phyloP scores from a whole-genome alignment of 2,113 vertebrate species.

The Xiphophorus couchianus region DNA sequence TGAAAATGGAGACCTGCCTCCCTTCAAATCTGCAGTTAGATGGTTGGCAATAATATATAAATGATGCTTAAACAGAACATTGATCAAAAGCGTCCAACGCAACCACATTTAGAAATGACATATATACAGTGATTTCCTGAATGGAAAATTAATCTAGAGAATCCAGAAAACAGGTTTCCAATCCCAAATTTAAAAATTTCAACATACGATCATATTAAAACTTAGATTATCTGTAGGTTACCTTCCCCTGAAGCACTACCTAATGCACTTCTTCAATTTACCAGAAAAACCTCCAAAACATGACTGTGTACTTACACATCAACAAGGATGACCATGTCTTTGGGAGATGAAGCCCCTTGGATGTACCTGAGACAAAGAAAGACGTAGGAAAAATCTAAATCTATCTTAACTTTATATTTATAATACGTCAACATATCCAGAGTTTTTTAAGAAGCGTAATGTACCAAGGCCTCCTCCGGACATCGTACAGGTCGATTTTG shows the following conservation, averaged over 20 bases:
- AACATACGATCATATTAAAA: too few species aligned
- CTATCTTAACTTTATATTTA: background rate
- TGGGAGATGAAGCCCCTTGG: conserved; percentile 96
- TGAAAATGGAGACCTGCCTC: too few species aligned
- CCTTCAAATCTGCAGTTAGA: too few species aligned
- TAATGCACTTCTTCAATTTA: background rate
- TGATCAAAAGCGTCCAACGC: too few species aligned
- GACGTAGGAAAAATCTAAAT: background rate
- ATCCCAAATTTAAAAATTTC: too few species aligned
- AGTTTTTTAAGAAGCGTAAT: background rate
- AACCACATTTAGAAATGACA: too few species aligned
- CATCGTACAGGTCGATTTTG: conserved; percentile 97
- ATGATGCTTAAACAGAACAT: too few species aligned
- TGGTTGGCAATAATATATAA: too few species aligned
- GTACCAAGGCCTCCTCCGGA: conserved; percentile 95
- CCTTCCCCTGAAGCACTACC: background rate
- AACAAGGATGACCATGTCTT: conserved; percentile 99
- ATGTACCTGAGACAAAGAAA: conserved; percentile 87
- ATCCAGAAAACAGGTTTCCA: background rate
- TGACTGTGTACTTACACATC: conserved; percentile 90
- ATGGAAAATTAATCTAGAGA: background rate
- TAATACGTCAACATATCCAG: background rate
- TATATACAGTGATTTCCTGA: background rate
- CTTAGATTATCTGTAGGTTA: background rate
- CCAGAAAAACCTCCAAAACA: background rate